Conservation (phyloP, 53 echinoderm and acorn worm species). For the Paelopatides confundens region DNA sequence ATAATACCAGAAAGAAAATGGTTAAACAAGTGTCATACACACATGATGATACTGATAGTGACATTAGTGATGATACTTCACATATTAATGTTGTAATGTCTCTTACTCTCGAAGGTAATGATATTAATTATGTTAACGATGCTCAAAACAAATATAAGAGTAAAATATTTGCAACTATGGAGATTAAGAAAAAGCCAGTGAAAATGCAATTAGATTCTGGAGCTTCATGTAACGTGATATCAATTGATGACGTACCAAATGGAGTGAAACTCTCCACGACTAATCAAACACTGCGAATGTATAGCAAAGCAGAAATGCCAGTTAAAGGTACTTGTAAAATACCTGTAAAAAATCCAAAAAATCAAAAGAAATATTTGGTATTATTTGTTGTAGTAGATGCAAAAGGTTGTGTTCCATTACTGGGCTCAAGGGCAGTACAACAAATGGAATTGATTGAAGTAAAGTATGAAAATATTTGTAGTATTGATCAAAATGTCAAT, state of each 20-base stretch:
- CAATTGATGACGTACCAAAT: conserved; percentile 34
- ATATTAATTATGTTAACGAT: neutral
- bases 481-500: neutral
- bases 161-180: conserved; percentile 42
- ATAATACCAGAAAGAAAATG: too few relatives aligned
- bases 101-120: neutral
- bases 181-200: conserved; percentile 5
- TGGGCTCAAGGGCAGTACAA: neutral
- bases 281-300: conserved; percentile 32
- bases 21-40: too few relatives aligned
- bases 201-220: conserved; percentile 53
- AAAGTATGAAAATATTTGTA: neutral
- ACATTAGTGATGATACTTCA: neutral
- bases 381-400: neutral
- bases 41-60: neutral
- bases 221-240: conserved; percentile 64
- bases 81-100: neutral
- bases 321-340: conserved; percentile 1
- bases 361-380: neutral
- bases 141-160: neutral
- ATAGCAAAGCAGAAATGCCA: neutral
- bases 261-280: neutral
- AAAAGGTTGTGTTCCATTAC: neutral
- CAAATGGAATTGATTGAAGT: neutral
- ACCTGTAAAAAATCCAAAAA: conserved; percentile 53